Base-by-base conservation (phyloP, 2,113 vertebrate species). In the Coreoperca whiteheadi region DNA sequence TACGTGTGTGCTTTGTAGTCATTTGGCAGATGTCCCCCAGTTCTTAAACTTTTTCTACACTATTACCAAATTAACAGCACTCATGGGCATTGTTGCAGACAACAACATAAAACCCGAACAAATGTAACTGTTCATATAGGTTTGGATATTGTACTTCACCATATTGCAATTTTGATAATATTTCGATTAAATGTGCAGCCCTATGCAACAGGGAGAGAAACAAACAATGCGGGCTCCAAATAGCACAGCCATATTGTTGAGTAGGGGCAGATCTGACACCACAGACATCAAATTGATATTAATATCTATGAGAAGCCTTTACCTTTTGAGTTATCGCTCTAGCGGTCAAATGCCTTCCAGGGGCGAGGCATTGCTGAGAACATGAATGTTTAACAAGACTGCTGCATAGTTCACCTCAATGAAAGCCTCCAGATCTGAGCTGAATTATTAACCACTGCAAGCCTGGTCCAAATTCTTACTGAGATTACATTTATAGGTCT, bases 341-440 rank as follows among this genome's bases (percentile, higher is more conserved):
- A 61, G 87, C 67, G 90, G 92, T 92, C 92, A 94, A 93, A 94
- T 79, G 71, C 84, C 90, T 93, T 91, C 82, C 74, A 91, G 89
- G 90, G 86, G 66, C 54, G 14, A 88, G 79, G 83, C 86, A 59
- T 56, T 81, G 81, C 85, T 73, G 87, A 90, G 87, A 94, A 88
- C 93, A 95, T 95, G 88, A 94, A 95, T 94, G 92, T 94, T 94
- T 94, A 94, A 94, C 91, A 93, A 91, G 91, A 87, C 79, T 60
- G 74, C 87, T 83, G 83, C 86, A 86, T 91, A 82, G 88, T 88
- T 91, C 90, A 91, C 91, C 90, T 91, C 88, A 85, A 85, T 91
- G 83, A 83, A 87, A 82, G 90, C 89, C 88, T 90, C 83, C 81
- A 92, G 89, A 90, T 89, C 80, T 30, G 68, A 82, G 61, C 77